Evolutionary conservation across 2,888 invertebrate genomes (phyloP).

Genomic region (Syritta pipiens): DNA sequence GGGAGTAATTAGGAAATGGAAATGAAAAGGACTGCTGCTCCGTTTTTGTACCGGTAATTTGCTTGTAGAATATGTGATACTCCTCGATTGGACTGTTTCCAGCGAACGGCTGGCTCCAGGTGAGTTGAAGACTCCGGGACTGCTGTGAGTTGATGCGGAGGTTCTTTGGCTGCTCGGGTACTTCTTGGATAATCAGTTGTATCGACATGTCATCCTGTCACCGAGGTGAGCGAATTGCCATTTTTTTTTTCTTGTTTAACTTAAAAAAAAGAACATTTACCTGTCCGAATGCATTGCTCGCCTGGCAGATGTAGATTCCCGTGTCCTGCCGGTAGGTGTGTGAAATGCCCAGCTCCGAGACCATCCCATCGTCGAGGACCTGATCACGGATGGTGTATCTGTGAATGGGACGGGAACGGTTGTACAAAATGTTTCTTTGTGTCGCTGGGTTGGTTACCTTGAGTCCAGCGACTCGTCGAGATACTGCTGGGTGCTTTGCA

Average conservation of each 20-base stretch:
- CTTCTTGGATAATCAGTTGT: conserved; percentile 93
- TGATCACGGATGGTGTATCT: conserved; percentile 89
- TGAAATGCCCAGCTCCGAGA: conserved; percentile 91
- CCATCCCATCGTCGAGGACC: conserved; percentile 88
- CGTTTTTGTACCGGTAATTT: conserved; percentile 82
- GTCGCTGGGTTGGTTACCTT: conserved; percentile 81
- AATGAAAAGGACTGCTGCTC: neutral
- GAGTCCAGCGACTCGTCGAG: conserved; percentile 86
- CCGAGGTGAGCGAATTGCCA: neutral
- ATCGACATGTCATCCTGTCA: conserved; percentile 90
- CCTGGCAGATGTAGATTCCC: conserved; percentile 92
- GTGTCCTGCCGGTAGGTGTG: conserved; percentile 93
- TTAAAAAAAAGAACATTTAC: conserved; percentile 80
- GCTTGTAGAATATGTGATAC: conserved; percentile 94
- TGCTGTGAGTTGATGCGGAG: conserved; percentile 91
- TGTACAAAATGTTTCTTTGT: conserved; percentile 31
- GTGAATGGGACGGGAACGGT: too few species aligned
- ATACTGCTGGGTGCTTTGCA: conserved; percentile 84
- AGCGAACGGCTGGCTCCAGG: conserved; percentile 94
- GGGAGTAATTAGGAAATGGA: conserved; percentile 59
- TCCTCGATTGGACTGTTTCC: conserved; percentile 93
- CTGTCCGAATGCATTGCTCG: conserved; percentile 94
- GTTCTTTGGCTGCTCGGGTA: conserved; percentile 93
- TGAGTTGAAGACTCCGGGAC: conserved; percentile 90
- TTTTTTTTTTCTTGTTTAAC: neutral